Base-by-base conservation (phyloP, 2,888 invertebrate genomes). In the Hirtodrosophila trivittata region DNA sequence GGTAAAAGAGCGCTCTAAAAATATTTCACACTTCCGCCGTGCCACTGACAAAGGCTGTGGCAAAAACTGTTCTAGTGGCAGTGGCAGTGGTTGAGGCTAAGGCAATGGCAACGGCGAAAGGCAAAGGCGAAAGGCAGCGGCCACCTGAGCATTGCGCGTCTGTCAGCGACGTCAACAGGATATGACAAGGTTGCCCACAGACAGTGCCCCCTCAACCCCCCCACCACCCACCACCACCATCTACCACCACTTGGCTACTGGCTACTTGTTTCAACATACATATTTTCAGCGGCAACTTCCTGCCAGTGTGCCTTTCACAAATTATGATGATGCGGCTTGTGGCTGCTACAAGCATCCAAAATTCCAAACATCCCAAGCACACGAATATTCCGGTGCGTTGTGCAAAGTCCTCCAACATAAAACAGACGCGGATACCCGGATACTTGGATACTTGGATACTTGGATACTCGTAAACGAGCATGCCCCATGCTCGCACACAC, bases 11-110 rank as follows among this genome's bases (percentile, higher is more conserved):
- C 39, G 54, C 58, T 60, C 68, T 59, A 71, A 65, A 86, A 86
- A 74, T 86, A 81, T 81, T 81, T 81, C 84, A 81, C 84, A 77
- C 84, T 86, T 84, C 81, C 75, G 81, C 51, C 56, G 33, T 37
- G 13, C 33, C 47, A 10, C 18, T 28, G 49, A 38, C 49, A 49
- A 41, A 37, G 45, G 9, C 49, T 58, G 25, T 28, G n/a, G 28
- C 28, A 7, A 28, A 1, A 28, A 5, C 28, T n/a, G 5, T 28
- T 3, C 9, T 5, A 7, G 28, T 28, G n/a, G 7, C 28, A 7
- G 28, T 28, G n/a, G 28, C 28, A 7, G 28, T 28, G n/a, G 28
- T 25, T 26, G 35, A 21, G 14, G 13, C 1, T 14, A 26, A 14
- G 30, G 51, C 33, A 32, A n/a, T 8, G 13, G 3, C 7, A 13